Evolutionary conservation across 2,888 invertebrate species (phyloP), one percentile per base, ranked within the genome.

Genomic region (Lissonota sp.): DNA sequence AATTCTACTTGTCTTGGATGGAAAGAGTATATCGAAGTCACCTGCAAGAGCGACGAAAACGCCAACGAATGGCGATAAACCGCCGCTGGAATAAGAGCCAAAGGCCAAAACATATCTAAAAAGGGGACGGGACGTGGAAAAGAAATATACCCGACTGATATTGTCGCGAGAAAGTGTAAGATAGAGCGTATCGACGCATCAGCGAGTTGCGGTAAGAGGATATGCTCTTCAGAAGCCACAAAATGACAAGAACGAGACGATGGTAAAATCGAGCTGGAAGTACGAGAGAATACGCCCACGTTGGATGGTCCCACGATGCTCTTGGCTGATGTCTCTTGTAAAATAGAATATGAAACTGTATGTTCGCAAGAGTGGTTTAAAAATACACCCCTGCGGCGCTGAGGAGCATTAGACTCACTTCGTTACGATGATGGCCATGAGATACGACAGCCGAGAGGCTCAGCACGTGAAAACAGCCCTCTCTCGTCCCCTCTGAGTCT

Each of bases 301-400:
- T 14, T 42, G 62, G 79, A 74, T 26, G 75, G 69, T 80, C 79
- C 78, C 79, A 71, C 82, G 83, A 26, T 85, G 83, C 85, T 82
- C 79, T 67, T 46, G 79, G 83, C 57, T 76, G 79, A 83, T 80
- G 80, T 85, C 82, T 91, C 91, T 91, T 92, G 92, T 90, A 91
- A 91, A 92, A 92, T 92, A 92, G 92, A 92, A 92, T 92, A 92
- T 92, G 89, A 92, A 91, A 91, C 92, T 92, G 92, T 92, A 91
- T 90, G 89, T 89, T 86, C 90, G 87, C 88, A 86, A 89, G 90
- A 92, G 91, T 91, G 90, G 92, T 91, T 92, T 92, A 92, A 92
- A 92, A 92, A 91, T 92, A 84, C 84, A 79, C 81, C 84, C 82
- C 79, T 71, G 76, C 69, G 82, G 77, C 60, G 72, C 76, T 82